These are phyloP conservation scores for Micronisus gabar DNA, from an alignment of 2,113 vertebrate genomes.

Conservation along the genomic window DNA sequence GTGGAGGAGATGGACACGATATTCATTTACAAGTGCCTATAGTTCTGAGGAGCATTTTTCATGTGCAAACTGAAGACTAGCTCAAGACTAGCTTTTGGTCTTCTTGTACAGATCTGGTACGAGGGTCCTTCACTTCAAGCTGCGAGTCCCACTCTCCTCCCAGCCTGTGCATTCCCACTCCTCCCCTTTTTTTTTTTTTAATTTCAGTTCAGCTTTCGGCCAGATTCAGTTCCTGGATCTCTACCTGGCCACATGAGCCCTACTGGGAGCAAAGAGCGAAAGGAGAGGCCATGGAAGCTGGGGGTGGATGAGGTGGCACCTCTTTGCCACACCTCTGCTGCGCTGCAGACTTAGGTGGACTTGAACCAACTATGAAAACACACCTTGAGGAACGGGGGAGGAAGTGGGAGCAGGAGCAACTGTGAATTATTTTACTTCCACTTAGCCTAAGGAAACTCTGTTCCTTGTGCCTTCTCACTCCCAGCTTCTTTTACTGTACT, in stretches of 20 bases:
- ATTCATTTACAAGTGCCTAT: constrained; percentile 44
- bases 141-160: neutral
- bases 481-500: neutral
- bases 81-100: neutral
- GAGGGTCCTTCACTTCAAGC: neutral
- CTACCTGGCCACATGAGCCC: neutral
- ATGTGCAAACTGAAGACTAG: neutral
- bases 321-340: constrained; percentile 1
- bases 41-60: constrained; percentile 34
- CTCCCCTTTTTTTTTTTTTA: neutral
- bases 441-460: neutral
- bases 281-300: constrained; percentile 24
- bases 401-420: neutral
- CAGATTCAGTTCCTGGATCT: neutral
- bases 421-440: neutral
- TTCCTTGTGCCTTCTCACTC: neutral
- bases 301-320: constrained; percentile 16
- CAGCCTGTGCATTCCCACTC: neutral
- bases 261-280: constrained; percentile 10
- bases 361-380: neutral
- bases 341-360: neutral
- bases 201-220: neutral
- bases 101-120: neutral
- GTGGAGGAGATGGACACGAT: constrained; percentile 67
- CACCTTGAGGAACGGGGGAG: neutral